Evolutionary conservation across 2,888 invertebrate species (phyloP).

Genomic region (Apoda limacodes): DNA sequence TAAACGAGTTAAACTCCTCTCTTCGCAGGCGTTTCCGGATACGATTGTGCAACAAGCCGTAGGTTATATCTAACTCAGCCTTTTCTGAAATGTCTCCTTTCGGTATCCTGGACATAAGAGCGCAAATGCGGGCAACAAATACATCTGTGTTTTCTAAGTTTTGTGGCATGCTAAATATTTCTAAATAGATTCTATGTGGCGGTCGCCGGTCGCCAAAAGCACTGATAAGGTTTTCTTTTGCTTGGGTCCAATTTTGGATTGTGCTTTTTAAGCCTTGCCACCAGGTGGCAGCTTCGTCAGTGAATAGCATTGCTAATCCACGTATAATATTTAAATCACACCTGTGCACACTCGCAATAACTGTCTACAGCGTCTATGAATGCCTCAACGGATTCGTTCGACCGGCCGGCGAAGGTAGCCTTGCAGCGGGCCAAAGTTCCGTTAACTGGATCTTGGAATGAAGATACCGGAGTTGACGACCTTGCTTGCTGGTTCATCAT

Average conservation of each 20-base stretch:
- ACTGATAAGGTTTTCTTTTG: conserved; percentile 5
- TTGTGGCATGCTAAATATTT: conserved; percentile 10
- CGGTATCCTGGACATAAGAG: conserved; percentile 13
- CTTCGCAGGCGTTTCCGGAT: conserved; percentile 18
- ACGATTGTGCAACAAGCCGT: conserved; percentile 11
- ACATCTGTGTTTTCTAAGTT: conserved; percentile 9
- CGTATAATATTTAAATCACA: no score
- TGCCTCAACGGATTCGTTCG: no score
- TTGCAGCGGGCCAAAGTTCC: no score
- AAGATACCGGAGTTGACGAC: no score
- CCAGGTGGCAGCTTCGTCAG: conserved; percentile 17
- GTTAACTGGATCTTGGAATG: no score
- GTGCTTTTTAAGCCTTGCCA: conserved; percentile 13
- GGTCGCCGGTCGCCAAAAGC: conserved; percentile 12
- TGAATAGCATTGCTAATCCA: conserved; percentile 11
- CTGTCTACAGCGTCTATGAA: no score
- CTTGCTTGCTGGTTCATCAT: no score
- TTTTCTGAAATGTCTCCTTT: conserved; percentile 6
- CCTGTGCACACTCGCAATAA: no score
- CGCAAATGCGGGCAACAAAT: conserved; percentile 10
- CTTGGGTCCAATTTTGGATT: conserved; percentile 9
- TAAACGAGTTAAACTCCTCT: no score
- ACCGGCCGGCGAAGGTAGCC: no score
- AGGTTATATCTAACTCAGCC: conserved; percentile 16
- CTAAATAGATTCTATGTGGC: conserved; percentile 12